Evolutionary conservation across 2,888 invertebrate genomes (phyloP).

Genomic region (Meliscaeva auricollis): DNA sequence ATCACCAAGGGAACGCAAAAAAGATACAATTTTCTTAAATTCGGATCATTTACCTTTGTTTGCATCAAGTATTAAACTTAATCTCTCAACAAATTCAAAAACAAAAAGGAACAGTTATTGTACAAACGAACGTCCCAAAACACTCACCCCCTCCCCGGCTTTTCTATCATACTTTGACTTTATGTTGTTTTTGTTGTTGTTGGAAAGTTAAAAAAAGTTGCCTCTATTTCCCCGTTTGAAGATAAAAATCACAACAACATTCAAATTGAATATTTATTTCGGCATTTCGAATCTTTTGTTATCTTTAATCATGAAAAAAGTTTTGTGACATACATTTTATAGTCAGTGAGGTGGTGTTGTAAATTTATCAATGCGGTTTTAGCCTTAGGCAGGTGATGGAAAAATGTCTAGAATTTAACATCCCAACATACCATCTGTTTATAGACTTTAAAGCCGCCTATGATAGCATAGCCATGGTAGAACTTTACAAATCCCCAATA

Average conservation of each 20-base stretch:
- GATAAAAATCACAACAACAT: conserved; percentile 61
- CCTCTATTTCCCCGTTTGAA: conserved; percentile 32
- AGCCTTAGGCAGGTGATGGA: neutral
- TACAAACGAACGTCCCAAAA: conserved; percentile 8
- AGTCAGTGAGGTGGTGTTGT: neutral
- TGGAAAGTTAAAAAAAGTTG: conserved; percentile 22
- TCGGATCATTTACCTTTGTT: conserved; percentile 72
- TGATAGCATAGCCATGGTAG: too few species aligned
- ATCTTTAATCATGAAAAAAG: conserved; percentile 6
- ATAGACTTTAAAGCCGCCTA: too few species aligned
- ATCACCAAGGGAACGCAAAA: conserved; percentile 8
- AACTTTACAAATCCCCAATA: too few species aligned
- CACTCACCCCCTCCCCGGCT: too few species aligned
- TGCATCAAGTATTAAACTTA: conserved; percentile 65
- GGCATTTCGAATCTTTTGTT: conserved; percentile 24
- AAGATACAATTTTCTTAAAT: conserved; percentile 44
- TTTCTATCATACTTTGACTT: neutral
- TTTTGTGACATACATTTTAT: conserved; percentile 20
- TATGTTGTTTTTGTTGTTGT: conserved; percentile 7
- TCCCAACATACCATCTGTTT: too few species aligned
- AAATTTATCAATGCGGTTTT: neutral
- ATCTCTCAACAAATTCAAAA: conserved; percentile 56
- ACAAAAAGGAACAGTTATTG: conserved; percentile 2
- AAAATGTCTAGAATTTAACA: too few species aligned
- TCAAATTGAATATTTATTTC: conserved; percentile 73